phyloP scores from a whole-genome alignment of 2,797 vertebrate species.

The Clarias platycephalus region DNA sequence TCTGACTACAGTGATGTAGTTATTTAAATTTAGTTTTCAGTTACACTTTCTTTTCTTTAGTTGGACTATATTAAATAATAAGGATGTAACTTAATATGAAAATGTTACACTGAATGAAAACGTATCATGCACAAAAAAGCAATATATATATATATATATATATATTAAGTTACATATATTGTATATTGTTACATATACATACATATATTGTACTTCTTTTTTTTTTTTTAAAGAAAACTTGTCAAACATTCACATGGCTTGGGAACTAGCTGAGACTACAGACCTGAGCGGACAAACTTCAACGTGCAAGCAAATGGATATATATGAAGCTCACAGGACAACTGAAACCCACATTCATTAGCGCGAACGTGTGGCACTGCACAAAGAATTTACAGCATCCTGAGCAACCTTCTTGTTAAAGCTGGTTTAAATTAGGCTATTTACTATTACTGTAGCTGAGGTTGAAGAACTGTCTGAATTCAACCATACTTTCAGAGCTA shows the following conservation, averaged over 20 bases:
- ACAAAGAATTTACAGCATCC: not conserved
- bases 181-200: too few relatives aligned
- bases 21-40: not conserved
- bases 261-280: not conserved
- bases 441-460: not conserved
- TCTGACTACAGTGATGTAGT: too few relatives aligned
- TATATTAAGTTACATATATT: too few relatives aligned
- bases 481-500: not conserved
- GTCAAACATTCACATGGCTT: not conserved
- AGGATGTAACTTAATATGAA: not conserved
- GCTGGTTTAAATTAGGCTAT: not conserved
- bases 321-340: not conserved
- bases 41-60: not conserved
- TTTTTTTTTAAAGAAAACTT: not conserved
- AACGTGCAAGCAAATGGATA: not conserved
- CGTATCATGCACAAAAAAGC: not conserved
- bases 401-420: not conserved
- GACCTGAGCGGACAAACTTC: not conserved
- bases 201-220: not conserved
- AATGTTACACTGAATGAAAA: not conserved
- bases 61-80: not conserved
- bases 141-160: not conserved
- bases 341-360: not conserved
- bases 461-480: not conserved
- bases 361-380: not conserved